Base-by-base conservation (phyloP, 2,797 vertebrate genomes). In the Salarias fasciatus region DNA sequence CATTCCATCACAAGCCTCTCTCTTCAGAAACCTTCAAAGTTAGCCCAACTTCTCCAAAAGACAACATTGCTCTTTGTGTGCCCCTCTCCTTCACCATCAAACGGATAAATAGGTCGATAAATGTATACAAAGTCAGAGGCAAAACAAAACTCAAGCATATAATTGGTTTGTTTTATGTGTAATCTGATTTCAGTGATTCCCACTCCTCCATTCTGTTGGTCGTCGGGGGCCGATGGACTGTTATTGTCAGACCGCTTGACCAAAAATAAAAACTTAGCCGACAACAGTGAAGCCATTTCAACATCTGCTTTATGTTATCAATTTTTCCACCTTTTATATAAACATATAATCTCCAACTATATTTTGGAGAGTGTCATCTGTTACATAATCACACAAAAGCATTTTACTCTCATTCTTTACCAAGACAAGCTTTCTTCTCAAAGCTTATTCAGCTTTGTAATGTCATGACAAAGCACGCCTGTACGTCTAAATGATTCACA, bases 1-100 rank as follows among this genome's bases (percentile, higher is more conserved):
- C 95, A 97, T 98, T 97, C 95, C 96, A 95, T 94, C 94, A 95
- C 95, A 94, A 92, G 92, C 92, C 93, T 93, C 92, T 92, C 93
- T 93, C 94, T 94, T 92, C 88, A 92, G 90, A 95, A 95, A 93
- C 94, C 95, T 94, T 95, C 94, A 94, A 95, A 96, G 94, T 94
- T 93, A 92, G 82, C 75, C 76, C 75, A 87, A 85, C 88, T 92
- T 88, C 83, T 90, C 88, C 82, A 95, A 94, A 93, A 94, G 94
- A 96, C 95, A 95, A 95, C 91, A 93, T 93, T 82, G 92, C 91
- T 94, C 94, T 96, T 95, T 95, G 94, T 95, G 89, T 91, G 65
- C 53, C 72, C 77, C 75, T 84, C 84, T 88, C 77, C 78, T 79
- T 80, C 77, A 52, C 85, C 84, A 85, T 87, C 83, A 78, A 83